Base-by-base conservation (phyloP, 2,888 invertebrate species). In the Orthosia cruda region DNA sequence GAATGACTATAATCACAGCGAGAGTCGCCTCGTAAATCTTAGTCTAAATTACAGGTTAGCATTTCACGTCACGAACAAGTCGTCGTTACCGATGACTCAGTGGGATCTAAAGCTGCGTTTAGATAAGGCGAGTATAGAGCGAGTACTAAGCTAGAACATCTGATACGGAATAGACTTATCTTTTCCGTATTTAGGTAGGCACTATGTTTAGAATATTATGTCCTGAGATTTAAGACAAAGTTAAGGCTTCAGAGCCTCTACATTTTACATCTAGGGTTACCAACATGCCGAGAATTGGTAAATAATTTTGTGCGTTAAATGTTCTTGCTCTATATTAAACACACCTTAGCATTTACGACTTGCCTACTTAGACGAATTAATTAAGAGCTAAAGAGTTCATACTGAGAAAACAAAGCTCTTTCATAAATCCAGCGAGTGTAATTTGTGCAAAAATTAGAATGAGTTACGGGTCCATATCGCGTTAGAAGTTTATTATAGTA, bases 21-120 rank as follows among this genome's bases (percentile, higher is more conserved):
- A 88, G 92, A 89, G 93, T 93, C 91, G 92, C 91, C 92, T 93
- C 93, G 91, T 96, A 94, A 95, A 96, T 96, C 95, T 91, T 89
- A 86, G 86, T 78, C 87, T 81, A 94, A 95, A 96, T 96, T 95
- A 93, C 91, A 91, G 91, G 93, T 91, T 95, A 89, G 67, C 90
- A 91, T 91, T 91, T 91, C 92, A 91, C 90, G 92, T 91, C 91
- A 90, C 90, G 92, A 93, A 89, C 88, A 87, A 86, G 89, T 90
- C 89, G 90, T 92, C 90, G 92, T 93, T 93, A 92, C 84, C 86
- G 90, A 89, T 95, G 95, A 95, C 83, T 95, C 94, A 95, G 89
- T 86, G 52, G 59, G 66, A 68, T 77, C 83, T 83, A 84, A 80
- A 80, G 81, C 73, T 59, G 50, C 54, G 63, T 84, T 80, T 74